Evolutionary conservation across 2,113 vertebrate genomes (phyloP).

Genomic region (Mionectes macconnelli): DNA sequence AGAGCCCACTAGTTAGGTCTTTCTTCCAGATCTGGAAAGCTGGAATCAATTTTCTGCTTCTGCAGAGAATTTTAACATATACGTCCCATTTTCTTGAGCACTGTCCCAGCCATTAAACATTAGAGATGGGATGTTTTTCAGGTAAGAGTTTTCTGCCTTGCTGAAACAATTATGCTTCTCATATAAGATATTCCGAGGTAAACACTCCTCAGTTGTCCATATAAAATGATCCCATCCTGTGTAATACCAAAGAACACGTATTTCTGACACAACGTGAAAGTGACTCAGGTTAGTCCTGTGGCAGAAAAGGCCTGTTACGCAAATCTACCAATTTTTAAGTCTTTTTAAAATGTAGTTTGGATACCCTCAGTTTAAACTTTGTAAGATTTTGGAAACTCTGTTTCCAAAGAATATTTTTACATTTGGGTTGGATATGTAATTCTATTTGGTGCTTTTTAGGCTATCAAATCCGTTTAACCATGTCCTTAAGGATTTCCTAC

Average conservation of each 20-base stretch:
- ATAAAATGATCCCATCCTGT: not conserved
- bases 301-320: not conserved
- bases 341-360: not conserved
- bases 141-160: not conserved
- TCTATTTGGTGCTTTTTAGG: not conserved
- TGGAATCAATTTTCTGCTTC: not conserved
- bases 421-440: not conserved
- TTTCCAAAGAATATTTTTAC: not conserved
- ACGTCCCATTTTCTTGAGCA: not conserved
- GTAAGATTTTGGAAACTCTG: not conserved
- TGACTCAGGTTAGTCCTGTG: not conserved
- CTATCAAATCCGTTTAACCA: not conserved
- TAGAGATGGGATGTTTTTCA: not conserved
- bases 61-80: not conserved
- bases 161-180: not conserved
- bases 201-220: not conserved
- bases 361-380: not conserved
- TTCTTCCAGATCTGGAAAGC: not conserved
- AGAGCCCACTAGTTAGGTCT: not conserved
- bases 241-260: rapidly evolving
- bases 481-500: not conserved
- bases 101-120: not conserved
- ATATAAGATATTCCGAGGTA: not conserved
- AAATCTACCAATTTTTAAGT: not conserved
- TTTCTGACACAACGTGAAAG: not conserved